These are phyloP conservation scores for Agrochola lychnidis DNA, from an alignment of 2,888 invertebrate species.

Conservation along the genomic window DNA sequence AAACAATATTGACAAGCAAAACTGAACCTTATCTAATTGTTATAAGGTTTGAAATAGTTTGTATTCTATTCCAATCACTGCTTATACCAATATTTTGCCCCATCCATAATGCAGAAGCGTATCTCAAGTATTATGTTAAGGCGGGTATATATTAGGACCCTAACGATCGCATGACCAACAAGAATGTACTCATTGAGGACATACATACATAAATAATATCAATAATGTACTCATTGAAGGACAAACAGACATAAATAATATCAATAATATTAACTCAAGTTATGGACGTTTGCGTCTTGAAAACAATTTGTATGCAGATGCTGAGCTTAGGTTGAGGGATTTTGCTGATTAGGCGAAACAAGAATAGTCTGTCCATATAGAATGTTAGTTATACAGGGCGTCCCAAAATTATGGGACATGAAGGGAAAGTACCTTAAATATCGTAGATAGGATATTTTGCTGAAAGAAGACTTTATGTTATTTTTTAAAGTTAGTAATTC, in stretches of 20 bases:
- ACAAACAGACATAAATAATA: constrained; percentile 46
- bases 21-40: constrained; percentile 9
- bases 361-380: background rate
- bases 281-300: constrained; percentile 29
- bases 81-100: constrained; percentile 63
- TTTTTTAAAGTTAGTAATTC: no score
- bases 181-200: constrained; percentile 59
- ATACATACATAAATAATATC: constrained; percentile 42
- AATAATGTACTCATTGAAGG: constrained; percentile 60
- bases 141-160: constrained; percentile 62
- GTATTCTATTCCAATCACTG: constrained; percentile 47
- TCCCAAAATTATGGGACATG: no score
- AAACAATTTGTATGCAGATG: constrained; percentile 42
- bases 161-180: constrained; percentile 61
- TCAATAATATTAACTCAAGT: constrained; percentile 46
- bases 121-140: constrained; percentile 65
- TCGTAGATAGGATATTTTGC: no score
- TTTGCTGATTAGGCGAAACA: background rate
- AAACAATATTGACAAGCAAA: constrained; percentile 22
- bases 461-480: no score
- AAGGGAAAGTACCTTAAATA: no score
- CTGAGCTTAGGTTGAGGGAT: background rate
- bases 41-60: constrained; percentile 33
- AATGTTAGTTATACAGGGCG: background rate
- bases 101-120: constrained; percentile 68